Conservation (phyloP, 2,888 invertebrate species). For the Belgica antarctica region DNA sequence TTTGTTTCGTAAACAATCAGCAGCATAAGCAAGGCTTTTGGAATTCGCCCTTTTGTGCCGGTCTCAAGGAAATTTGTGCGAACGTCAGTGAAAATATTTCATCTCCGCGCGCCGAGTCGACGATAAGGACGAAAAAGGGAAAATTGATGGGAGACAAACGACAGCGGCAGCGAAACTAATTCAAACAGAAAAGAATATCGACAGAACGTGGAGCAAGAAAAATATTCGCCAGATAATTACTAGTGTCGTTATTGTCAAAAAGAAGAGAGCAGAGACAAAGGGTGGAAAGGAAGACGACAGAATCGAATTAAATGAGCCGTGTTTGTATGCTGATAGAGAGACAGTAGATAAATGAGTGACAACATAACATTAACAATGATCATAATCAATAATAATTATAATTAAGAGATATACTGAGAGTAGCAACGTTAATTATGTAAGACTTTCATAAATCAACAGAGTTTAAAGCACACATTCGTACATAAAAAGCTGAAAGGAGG, state of each 20-base stretch:
- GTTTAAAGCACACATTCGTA: not conserved
- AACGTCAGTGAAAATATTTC: not conserved
- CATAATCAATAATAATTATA: constrained; percentile 21
- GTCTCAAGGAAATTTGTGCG: no score
- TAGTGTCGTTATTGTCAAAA: not conserved
- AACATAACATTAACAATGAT: constrained; percentile 2
- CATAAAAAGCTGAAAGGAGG: not conserved
- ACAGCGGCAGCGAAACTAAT: not conserved
- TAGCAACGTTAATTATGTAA: not conserved
- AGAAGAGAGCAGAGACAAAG: no score
- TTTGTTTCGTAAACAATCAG: constrained; percentile 4
- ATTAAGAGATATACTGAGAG: not conserved
- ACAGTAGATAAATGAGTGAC: constrained; percentile 23
- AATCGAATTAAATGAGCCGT: constrained; percentile 2
- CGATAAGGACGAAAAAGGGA: no score
- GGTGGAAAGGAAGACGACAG: not conserved
- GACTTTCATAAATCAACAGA: not conserved
- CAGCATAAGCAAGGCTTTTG: no score
- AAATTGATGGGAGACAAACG: not conserved
- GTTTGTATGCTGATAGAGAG: no score
- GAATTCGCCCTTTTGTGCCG: no score
- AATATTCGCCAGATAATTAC: not conserved
- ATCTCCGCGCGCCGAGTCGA: no score
- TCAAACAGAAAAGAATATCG: not conserved
- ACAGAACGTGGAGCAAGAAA: not conserved